Evolutionary conservation across 64 coral and sea anemone species (phyloP).

Genomic region (Pocillopora damicornis): DNA sequence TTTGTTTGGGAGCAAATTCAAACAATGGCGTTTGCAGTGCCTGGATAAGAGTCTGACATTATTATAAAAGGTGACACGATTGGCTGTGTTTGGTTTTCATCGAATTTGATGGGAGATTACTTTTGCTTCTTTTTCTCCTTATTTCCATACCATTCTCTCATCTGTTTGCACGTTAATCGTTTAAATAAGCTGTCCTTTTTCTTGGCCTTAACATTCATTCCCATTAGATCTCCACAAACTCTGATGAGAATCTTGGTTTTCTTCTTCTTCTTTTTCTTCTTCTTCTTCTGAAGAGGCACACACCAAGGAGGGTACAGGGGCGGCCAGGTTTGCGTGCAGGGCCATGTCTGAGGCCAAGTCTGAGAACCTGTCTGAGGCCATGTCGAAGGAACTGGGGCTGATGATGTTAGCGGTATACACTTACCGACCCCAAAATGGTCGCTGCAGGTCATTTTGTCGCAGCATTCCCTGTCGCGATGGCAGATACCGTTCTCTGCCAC

Average conservation of each 20-base stretch:
- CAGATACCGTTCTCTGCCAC: slow-evolving; percentile 9
- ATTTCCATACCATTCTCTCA: neutral
- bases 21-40: no score
- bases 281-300: neutral
- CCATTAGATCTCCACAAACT: slow-evolving; percentile 11
- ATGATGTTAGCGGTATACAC: slow-evolving; percentile 4
- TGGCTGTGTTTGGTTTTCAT: no score
- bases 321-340: no score
- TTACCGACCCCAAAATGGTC: slow-evolving; percentile 22
- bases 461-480: slow-evolving; percentile 10
- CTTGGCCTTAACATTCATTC: slow-evolving; percentile 14
- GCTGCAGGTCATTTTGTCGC: neutral
- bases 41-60: no score
- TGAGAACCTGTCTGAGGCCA: neutral
- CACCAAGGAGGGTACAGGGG: neutral
- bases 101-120: neutral
- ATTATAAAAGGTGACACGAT: no score
- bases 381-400: neutral
- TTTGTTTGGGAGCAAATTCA: no score
- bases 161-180: neutral
- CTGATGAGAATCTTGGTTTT: slow-evolving; percentile 21
- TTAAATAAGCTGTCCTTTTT: slow-evolving; percentile 1
- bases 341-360: neutral
- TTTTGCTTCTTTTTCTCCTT: neutral
- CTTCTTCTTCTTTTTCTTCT: neutral